A percentile compares a stretch with the other conserved stretches of the same genome.
These are phyloP conservation scores for Lampris incognitus DNA, from an alignment of 2,113 vertebrate genomes.

Conservation along the genomic window DNA sequence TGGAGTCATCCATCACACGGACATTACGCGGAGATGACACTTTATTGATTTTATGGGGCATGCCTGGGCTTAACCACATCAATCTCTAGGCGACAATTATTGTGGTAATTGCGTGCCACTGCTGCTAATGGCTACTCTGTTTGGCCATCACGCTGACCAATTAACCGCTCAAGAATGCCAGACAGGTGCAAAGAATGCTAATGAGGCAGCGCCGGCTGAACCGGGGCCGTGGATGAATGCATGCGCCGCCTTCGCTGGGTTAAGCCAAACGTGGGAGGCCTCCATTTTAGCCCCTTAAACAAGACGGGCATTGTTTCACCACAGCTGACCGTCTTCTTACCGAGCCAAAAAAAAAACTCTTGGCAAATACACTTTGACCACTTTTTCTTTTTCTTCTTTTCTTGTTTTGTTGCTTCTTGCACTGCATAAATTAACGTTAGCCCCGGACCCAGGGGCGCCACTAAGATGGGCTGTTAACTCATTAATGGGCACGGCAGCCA, in stretches of 20 bases:
- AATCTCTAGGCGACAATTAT: conserved; percentile 71
- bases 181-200: conserved; percentile 54
- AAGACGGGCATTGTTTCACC: neutral
- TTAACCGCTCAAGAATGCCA: conserved; percentile 48
- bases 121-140: conserved; percentile 66
- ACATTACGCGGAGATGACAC: conserved; percentile 71
- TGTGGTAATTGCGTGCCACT: conserved; percentile 63
- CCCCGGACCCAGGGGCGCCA: neutral
- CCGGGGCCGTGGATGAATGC: conserved; percentile 10
- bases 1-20: conserved; percentile 76
- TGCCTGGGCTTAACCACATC: conserved; percentile 64
- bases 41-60: conserved; percentile 77
- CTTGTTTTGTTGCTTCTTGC: neutral
- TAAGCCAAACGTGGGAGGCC: conserved; percentile 26
- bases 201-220: conserved; percentile 35
- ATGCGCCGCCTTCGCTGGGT: conserved; percentile 12
- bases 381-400: conserved; percentile 1
- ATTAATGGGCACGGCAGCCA: conserved; percentile 32
- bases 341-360: conserved; percentile 2
- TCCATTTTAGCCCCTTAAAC: conserved; percentile 18
- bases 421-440: neutral
- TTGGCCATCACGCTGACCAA: conserved; percentile 66
- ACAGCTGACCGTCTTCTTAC: conserved; percentile 36
- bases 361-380: conserved; percentile 12
- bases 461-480: conserved; percentile 19